phyloP scores from a whole-genome alignment of 2,797 vertebrate species.

The Rhinella marina region DNA sequence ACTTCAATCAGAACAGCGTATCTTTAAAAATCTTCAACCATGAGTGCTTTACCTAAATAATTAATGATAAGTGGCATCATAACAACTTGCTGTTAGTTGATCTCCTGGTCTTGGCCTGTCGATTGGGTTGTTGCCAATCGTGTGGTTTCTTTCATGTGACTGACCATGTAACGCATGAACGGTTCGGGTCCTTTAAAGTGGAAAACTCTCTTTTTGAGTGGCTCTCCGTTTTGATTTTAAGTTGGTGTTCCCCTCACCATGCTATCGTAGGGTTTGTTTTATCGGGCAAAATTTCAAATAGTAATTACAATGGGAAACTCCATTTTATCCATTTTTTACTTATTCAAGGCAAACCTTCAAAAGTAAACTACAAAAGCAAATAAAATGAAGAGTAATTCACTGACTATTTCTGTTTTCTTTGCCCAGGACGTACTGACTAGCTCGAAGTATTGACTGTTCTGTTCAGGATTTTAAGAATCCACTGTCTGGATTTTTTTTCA shows the following conservation, averaged over 20 bases:
- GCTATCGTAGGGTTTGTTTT: no score
- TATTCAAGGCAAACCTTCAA: no score
- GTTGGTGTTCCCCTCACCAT: no score
- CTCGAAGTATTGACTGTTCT: conserved; percentile 17
- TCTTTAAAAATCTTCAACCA: neutral
- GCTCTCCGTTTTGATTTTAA: neutral
- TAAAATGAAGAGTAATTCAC: neutral
- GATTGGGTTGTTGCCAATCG: no score
- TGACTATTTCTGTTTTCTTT: neutral
- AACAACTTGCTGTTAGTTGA: no score
- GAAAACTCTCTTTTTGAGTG: neutral
- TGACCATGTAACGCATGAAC: neutral
- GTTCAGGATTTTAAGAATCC: conserved; percentile 11
- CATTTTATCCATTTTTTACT: no score
- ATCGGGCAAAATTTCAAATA: no score
- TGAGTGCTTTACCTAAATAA: neutral
- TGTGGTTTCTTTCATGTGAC: neutral
- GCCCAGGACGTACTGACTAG: neutral
- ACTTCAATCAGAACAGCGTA: no score
- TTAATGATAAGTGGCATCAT: neutral
- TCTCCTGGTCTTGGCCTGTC: no score
- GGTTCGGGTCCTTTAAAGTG: neutral
- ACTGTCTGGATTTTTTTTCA: neutral
- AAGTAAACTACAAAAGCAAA: neutral
- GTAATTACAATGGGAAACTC: neutral